Evolutionary conservation across 2,113 vertebrate genomes (phyloP), one percentile per base, ranked within the genome.

Genomic region (Xiphias gladius): DNA sequence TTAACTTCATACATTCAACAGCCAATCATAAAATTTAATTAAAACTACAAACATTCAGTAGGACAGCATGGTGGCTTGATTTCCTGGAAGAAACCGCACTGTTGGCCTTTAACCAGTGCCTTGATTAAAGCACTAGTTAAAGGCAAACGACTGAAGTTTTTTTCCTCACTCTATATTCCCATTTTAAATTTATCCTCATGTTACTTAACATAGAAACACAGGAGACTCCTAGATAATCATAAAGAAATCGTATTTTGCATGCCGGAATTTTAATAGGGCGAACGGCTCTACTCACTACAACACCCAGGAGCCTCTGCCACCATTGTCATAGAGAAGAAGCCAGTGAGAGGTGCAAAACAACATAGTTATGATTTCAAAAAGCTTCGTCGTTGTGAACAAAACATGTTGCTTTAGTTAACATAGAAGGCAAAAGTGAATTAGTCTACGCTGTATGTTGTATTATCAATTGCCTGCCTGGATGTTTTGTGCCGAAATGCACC

Each of bases 1-100:
- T 24, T 72, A 30, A 69, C 14, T n/a, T 75, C 22, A 73, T 30
- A n/a, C 35, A 69, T 37, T 81, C n/a, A 66, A 59, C 8, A 57
- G 30, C 10, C 9, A 12, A 52, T 62, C 11, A n/a, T 58, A 37
- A 26, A 65, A 30, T 59, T 12, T 13, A 65, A 26, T 16, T 46
- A 24, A 55, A 88, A 54, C 10, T 16, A 32, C 19, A 58, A 32
- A 28, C 32, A 65, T 54, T 61, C 10, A 39, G 37, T 4, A 50
- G 30, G 35, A 39, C 43, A 11, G n/a, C 52, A 32, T 16, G 22
- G 37, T 20, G 37, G 24, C 3, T 37, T 54, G 16, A 24, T 67
- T 79, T 50, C 28, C 3, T 22, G 4, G 37, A 1, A 37, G 68
- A 39, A 74, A 41, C 7, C 35, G 13, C 6, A 30, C 54, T 66